Conservation (phyloP, 2,113 vertebrate genomes). For the Tachysurus fulvidraco region DNA sequence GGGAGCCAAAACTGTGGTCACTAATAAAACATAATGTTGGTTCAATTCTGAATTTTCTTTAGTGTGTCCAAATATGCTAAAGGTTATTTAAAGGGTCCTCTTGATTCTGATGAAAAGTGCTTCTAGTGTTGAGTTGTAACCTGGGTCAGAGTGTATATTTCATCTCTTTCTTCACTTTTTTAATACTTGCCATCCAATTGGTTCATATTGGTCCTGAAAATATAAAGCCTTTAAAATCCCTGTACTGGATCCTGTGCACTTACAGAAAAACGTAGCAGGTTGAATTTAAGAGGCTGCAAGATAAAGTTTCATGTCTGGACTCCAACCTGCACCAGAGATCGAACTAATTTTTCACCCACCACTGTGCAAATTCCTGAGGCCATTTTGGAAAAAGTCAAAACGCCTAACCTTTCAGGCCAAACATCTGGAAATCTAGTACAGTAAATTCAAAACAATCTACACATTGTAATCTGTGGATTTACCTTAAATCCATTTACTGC, state of each 20-base stretch:
- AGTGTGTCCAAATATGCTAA: constrained; percentile 39
- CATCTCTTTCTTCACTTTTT: not conserved
- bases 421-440: constrained; percentile 31
- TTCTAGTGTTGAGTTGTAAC: constrained; percentile 26
- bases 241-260: not conserved
- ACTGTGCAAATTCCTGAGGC: constrained; percentile 45
- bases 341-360: constrained; percentile 32
- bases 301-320: constrained; percentile 21
- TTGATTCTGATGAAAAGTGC: constrained; percentile 26
- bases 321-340: constrained; percentile 35
- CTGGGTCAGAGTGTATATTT: not conserved
- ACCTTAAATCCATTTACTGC: constrained; percentile 19
- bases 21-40: constrained; percentile 46
- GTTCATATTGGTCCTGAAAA: not conserved
- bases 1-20: constrained; percentile 44
- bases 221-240: not conserved
- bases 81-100: constrained; percentile 38
- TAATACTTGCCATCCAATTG: not conserved
- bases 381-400: constrained; percentile 36
- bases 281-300: constrained; percentile 15
- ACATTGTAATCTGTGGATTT: constrained; percentile 28
- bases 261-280: not conserved
- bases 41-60: constrained; percentile 43
- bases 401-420: constrained; percentile 36
- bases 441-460: constrained; percentile 31